These are phyloP conservation scores for Epinephelus moara DNA, from an alignment of 2,113 vertebrate species.

Conservation along the genomic window DNA sequence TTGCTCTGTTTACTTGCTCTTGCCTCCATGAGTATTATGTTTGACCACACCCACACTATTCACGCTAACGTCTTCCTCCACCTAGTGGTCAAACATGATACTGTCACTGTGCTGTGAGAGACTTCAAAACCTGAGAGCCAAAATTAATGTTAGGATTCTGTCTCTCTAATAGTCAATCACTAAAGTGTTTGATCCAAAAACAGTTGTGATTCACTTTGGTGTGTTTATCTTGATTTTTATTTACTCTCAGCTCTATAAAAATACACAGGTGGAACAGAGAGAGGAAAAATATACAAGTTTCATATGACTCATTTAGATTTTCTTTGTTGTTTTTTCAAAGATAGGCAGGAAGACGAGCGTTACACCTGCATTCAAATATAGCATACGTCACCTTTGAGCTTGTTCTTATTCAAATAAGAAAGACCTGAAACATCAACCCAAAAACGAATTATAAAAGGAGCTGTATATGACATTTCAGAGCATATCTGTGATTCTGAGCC, in stretches of 20 bases:
- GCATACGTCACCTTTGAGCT: background rate
- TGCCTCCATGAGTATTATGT: background rate
- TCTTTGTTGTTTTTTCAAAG: background rate
- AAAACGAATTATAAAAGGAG: background rate
- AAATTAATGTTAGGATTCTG: background rate
- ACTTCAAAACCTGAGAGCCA: background rate
- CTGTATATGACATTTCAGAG: too few relatives aligned
- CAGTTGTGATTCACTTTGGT: background rate
- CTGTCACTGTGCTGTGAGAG: too few relatives aligned
- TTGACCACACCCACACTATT: background rate
- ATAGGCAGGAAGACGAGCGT: background rate
- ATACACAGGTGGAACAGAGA: background rate
- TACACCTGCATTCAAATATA: background rate
- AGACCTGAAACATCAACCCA: background rate
- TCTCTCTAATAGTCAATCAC: background rate
- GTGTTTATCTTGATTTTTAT: background rate
- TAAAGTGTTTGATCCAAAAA: background rate
- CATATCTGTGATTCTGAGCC: too few relatives aligned
- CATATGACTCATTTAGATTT: background rate
- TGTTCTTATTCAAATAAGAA: background rate
- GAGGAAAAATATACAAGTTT: background rate
- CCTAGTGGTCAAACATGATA: slow-evolving; percentile 24
- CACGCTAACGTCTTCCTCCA: slow-evolving; percentile 1
- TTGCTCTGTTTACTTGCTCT: background rate
- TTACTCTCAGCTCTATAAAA: background rate